Percentiles rank a stretch among this genome's conserved stretches.
Conservation (phyloP, 2,888 invertebrate genomes). For the Sinhomidia bicolor region DNA sequence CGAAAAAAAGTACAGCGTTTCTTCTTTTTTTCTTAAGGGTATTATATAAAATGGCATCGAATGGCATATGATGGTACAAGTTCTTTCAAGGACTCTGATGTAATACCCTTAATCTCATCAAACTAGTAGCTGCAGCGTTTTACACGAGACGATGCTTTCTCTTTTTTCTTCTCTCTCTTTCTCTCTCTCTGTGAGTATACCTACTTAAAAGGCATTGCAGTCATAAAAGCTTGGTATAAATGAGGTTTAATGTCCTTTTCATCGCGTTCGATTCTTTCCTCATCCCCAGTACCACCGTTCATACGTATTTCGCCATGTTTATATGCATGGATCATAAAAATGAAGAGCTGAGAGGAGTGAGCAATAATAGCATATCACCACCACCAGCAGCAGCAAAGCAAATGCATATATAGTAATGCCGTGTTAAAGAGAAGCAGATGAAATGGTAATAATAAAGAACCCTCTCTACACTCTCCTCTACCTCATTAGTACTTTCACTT, state of each 20-base stretch:
- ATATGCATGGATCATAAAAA: constrained; percentile 42
- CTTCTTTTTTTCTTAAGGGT: constrained; percentile 51
- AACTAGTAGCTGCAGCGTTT: constrained; percentile 64
- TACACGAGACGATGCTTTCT: constrained; percentile 42
- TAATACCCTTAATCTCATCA: constrained; percentile 61
- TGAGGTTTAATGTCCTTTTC: constrained; percentile 65
- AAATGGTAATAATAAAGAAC: constrained; percentile 38
- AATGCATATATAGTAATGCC: constrained; percentile 5
- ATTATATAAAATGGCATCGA: constrained; percentile 33
- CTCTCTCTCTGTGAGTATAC: too few relatives aligned
- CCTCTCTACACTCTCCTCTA: too few relatives aligned
- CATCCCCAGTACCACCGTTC: neutral
- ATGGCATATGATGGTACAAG: neutral
- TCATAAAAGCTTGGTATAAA: constrained; percentile 64
- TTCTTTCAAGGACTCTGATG: constrained; percentile 53
- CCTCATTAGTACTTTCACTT: constrained; percentile 57
- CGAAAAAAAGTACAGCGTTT: too few relatives aligned
- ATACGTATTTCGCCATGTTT: neutral
- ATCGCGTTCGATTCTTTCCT: constrained; percentile 55
- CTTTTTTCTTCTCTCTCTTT: neutral
- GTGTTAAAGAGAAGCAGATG: neutral
- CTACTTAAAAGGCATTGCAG: constrained; percentile 31
- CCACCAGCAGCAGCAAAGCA: neutral
- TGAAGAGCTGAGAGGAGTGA: neutral
- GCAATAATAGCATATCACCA: too few relatives aligned